A percentile compares a stretch with the other conserved stretches of the same genome.
Conservation (phyloP, 2,113 vertebrate species). For the Odontophorus gujanensis region DNA sequence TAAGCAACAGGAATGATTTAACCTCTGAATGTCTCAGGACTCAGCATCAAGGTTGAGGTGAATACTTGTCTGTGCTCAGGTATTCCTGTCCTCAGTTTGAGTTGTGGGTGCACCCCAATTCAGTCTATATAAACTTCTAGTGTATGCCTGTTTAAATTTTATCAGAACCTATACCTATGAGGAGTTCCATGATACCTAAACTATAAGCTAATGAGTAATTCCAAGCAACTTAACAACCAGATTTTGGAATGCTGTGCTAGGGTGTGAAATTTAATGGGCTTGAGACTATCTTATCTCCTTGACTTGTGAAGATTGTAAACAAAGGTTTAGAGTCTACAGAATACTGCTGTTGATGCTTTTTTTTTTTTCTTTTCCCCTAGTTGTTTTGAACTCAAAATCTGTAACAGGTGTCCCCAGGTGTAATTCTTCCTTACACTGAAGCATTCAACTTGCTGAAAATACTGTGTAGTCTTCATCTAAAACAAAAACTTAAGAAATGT, state of each 20-base stretch:
- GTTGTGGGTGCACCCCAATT: neutral
- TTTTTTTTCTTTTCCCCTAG: neutral
- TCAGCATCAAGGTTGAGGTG: neutral
- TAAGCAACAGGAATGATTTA: neutral
- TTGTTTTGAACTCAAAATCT: neutral
- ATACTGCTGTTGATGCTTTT: neutral
- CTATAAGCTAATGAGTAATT: neutral
- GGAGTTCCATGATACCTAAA: neutral
- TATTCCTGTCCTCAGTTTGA: neutral
- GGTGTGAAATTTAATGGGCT: neutral
- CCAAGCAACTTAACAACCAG: neutral
- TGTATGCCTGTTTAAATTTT: neutral
- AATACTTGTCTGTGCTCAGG: neutral
- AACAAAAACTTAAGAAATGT: neutral
- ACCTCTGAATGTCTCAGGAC: accelerated
- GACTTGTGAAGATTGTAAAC: neutral
- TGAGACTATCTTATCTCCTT: neutral
- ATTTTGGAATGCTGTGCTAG: neutral
- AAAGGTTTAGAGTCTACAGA: neutral
- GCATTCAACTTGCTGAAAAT: neutral
- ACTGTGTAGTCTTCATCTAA: neutral
- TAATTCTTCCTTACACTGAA: neutral
- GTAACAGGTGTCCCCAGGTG: neutral
- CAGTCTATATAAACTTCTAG: neutral
- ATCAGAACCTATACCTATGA: neutral